phyloP scores from a whole-genome alignment of 53 echinoderm and acorn worm genomes.

The Zoroaster sp. region DNA sequence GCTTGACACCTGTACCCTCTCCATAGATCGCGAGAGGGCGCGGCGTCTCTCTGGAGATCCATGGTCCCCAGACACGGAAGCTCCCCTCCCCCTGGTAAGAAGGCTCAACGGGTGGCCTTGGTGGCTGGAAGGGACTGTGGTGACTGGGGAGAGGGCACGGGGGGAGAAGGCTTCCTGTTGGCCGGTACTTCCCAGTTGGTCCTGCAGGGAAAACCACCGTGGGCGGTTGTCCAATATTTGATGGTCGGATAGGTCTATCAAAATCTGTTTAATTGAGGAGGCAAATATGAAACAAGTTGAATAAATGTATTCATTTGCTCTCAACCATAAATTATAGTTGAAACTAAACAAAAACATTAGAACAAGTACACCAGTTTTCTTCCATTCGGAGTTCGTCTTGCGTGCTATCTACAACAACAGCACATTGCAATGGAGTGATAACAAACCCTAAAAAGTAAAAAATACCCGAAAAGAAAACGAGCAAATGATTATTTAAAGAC shows the following conservation, averaged over 20 bases:
- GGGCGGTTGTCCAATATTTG: constrained; percentile 86
- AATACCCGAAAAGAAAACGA: no score
- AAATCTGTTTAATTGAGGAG: constrained; percentile 55
- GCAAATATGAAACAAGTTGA: not conserved
- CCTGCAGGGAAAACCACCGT: constrained; percentile 89
- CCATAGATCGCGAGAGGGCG: constrained; percentile 46
- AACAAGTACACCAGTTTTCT: no score
- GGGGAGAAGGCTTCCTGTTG: constrained; percentile 64
- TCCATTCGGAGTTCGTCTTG: no score
- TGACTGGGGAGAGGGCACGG: constrained; percentile 57
- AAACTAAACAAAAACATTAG: no score
- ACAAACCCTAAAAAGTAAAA: no score
- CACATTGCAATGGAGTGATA: no score
- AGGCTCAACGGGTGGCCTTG: constrained; percentile 23
- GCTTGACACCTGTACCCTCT: constrained; percentile 26
- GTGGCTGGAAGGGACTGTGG: constrained; percentile 18
- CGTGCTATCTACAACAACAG: no score
- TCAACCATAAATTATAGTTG: no score
- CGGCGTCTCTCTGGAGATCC: constrained; percentile 55
- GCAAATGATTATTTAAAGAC: no score
- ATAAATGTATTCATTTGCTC: no score
- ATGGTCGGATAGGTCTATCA: constrained; percentile 86
- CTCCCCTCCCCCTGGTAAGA: not conserved
- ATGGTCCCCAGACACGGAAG: constrained; percentile 54
- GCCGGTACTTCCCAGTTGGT: constrained; percentile 66